Conservation (phyloP, 2,113 vertebrate species). For the Prunella himalayana region DNA sequence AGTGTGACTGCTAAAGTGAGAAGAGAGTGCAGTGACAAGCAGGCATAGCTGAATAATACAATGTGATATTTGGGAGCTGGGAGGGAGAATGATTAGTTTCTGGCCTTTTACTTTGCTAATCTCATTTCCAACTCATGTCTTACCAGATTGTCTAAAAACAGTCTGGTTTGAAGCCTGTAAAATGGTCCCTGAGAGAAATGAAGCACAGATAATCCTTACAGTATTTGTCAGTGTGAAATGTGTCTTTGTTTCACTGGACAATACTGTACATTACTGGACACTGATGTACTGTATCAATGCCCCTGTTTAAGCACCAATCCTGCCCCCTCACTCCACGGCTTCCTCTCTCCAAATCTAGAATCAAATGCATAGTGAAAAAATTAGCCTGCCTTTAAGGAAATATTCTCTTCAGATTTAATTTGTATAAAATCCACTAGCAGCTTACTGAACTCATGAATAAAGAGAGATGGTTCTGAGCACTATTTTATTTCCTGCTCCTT, state of each 20-base stretch:
- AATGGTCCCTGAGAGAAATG: constrained; percentile 60
- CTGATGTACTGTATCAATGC: constrained; percentile 44
- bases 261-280: constrained; percentile 31
- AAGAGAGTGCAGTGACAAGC: constrained; percentile 77
- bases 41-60: constrained; percentile 74
- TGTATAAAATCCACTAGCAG: constrained; percentile 55
- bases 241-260: constrained; percentile 67
- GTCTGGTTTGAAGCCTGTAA: constrained; percentile 44
- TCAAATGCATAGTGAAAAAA: constrained; percentile 19
- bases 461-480: constrained; percentile 16
- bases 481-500: constrained; percentile 40
- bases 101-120: constrained; percentile 68
- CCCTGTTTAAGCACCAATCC: background rate
- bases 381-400: constrained; percentile 54
- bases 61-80: constrained; percentile 69
- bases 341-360: constrained; percentile 12
- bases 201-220: constrained; percentile 55
- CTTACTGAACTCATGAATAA: constrained; percentile 67
- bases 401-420: constrained; percentile 64
- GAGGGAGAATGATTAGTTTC: constrained; percentile 71
- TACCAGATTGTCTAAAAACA: constrained; percentile 64
- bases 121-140: constrained; percentile 60
- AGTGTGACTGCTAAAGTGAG: constrained; percentile 71
- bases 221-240: constrained; percentile 60
- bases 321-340: fast-evolving